Evolutionary conservation across 2,888 invertebrate genomes (phyloP), one percentile per base, ranked within the genome.

Genomic region (Drosophila niveifrons): DNA sequence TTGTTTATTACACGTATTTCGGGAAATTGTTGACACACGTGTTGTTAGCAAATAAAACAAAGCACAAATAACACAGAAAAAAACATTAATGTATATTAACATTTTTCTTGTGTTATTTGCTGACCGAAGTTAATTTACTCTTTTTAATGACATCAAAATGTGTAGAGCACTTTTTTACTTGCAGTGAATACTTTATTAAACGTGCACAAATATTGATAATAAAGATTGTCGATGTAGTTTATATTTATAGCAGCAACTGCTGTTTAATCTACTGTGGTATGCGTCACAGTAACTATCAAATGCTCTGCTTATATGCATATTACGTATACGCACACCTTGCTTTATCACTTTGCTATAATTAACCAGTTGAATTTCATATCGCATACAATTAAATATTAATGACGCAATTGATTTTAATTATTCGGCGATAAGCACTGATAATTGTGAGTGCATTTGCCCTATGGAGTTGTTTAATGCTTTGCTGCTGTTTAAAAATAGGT

Each of bases 11-110:
- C 48, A 61, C 52, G 52, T 28, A 52, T 55, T 66, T 59, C 36
- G 4, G 53, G 29, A 43, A 59, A 47, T 48, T 76, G 72, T 75
- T 68, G 62, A 29, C 63, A 64, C 64, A 72, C 57, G 61, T 72
- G 72, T 47, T 61, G 31, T 15, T 43, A 50, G 29, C 18, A 15
- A n/a, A 47, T 47, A 56, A 62, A 53, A 43, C 17, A 11, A 31
- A 41, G 52, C 6, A 18, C 7, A 47, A 62, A 53, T 29, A 29
- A 15, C 11, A 11, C 11, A 51, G 36, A 63, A 46, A 41, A 63
- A 46, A 69, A 43, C 44, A 56, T 47, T 9, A 44, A 53, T 34
- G 13, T 53, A 50, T 53, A 50, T 61, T 53, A 58, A 10, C 2
- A 17, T 36, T 15, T n/a, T 15, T 34, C 31, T 34, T 29, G 10